phyloP scores from a whole-genome alignment of 2,888 invertebrate genomes.

The Zeuzera pyrina region DNA sequence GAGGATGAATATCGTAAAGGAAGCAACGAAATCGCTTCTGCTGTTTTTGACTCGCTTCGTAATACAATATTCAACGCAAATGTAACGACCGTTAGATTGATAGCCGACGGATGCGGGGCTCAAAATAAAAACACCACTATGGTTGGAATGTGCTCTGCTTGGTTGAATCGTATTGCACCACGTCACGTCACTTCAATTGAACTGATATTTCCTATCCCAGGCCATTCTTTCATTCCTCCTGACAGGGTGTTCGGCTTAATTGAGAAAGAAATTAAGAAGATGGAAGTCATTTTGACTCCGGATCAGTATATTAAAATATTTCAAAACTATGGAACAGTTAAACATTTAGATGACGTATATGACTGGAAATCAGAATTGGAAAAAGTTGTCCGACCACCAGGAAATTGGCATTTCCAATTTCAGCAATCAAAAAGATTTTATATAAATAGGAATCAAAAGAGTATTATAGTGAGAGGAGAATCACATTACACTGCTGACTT shows the following conservation, averaged over 20 bases:
- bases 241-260: conserved; percentile 17
- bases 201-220: conserved; percentile 17
- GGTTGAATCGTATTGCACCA: conserved; percentile 12
- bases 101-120: conserved; percentile 18
- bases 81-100: conserved; percentile 14
- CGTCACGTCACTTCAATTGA: conserved; percentile 9
- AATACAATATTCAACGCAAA: conserved; percentile 8
- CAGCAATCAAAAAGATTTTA: neutral
- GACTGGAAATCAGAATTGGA: neutral
- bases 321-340: neutral
- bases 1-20: conserved; percentile 20
- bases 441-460: neutral
- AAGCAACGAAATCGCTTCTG: conserved; percentile 21
- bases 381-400: neutral
- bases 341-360: neutral
- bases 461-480: neutral
- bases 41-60: conserved; percentile 12
- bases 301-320: neutral
- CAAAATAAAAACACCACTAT: conserved; percentile 20
- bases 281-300: neutral
- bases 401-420: neutral
- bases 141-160: conserved; percentile 17
- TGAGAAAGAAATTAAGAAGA: conserved; percentile 8
- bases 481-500: neutral
- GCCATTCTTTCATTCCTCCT: conserved; percentile 18